These are phyloP conservation scores for Dromas ardeola DNA, from an alignment of 2,113 vertebrate species.

Conservation along the genomic window DNA sequence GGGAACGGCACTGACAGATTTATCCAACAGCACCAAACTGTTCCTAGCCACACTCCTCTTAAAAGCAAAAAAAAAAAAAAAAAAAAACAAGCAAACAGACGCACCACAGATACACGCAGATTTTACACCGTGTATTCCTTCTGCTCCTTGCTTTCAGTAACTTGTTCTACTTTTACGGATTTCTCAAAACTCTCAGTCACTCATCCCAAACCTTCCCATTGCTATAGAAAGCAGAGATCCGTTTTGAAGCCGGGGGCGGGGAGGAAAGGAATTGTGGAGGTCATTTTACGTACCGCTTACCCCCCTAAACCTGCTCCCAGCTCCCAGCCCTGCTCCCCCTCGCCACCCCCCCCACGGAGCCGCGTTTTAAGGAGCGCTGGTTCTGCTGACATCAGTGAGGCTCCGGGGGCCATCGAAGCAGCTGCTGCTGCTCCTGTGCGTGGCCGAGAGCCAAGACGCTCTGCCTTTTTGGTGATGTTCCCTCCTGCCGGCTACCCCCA, in stretches of 20 bases:
- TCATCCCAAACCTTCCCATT: not conserved
- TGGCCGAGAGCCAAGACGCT: conserved; percentile 43
- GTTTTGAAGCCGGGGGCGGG: not conserved
- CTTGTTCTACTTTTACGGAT: not conserved
- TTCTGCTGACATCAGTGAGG: conserved; percentile 60
- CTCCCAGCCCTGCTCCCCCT: not conserved
- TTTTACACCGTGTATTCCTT: not conserved
- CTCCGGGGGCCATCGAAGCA: conserved; percentile 54
- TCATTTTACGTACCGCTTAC: not conserved
- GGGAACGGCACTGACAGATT: not conserved
- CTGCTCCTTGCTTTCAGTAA: not conserved
- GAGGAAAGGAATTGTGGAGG: rapidly evolving
- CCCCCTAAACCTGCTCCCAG: not conserved
- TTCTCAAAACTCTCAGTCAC: not conserved
- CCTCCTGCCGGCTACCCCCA: conserved; percentile 34
- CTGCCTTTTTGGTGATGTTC: conserved; percentile 57
- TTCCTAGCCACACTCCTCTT: not conserved
- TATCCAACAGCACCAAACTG: not conserved
- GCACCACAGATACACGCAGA: not conserved
- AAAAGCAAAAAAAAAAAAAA: not conserved
- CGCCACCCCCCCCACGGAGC: not conserved
- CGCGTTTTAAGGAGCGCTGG: not conserved
- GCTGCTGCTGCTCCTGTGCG: conserved; percentile 63
- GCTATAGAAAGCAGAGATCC: not conserved
- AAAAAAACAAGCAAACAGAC: not conserved